Percentiles rank a stretch among this genome's conserved stretches.
Evolutionary conservation across 2,888 invertebrate genomes (phyloP).

Genomic region (Catonia carolina): DNA sequence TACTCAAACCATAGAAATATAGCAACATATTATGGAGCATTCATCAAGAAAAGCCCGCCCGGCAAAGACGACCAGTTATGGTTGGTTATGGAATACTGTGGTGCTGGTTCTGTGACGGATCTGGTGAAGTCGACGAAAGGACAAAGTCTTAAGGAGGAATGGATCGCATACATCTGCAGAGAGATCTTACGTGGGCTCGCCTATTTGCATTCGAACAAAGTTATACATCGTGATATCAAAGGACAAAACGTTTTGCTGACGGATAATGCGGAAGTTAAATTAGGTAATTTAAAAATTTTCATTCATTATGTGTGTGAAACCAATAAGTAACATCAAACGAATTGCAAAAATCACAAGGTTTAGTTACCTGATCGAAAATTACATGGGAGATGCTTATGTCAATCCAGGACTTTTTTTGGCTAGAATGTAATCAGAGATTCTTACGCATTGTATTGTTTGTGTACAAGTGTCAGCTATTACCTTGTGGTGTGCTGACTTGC

Average conservation of each 20-base stretch:
- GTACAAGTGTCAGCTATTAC: no score
- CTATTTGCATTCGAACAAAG: constrained; percentile 97
- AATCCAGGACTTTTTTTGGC: no score
- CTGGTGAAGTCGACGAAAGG: constrained; percentile 99
- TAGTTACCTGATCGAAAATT: no score
- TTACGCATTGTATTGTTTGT: no score
- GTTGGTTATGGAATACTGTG: constrained; percentile 99
- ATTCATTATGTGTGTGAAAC: no score
- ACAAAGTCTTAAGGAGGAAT: constrained; percentile 96
- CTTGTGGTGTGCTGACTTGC: no score
- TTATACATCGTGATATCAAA: constrained; percentile 99
- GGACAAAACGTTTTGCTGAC: constrained; percentile 98
- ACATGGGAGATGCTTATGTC: no score
- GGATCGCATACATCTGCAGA: constrained; percentile 99
- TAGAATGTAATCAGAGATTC: no score
- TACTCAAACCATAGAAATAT: constrained; percentile 99
- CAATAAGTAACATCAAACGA: no score
- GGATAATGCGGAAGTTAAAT: constrained; percentile 99
- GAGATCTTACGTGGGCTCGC: constrained; percentile 92
- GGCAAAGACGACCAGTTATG: constrained; percentile 99
- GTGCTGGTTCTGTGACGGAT: constrained; percentile 97
- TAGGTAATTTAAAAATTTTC: constrained; percentile 56
- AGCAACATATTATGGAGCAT: constrained; percentile 99
- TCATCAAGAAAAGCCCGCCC: constrained; percentile 97
- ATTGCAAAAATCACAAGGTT: no score